These are phyloP conservation scores for Epinotia demarniana DNA, from an alignment of 2,888 invertebrate species.

Conservation along the genomic window DNA sequence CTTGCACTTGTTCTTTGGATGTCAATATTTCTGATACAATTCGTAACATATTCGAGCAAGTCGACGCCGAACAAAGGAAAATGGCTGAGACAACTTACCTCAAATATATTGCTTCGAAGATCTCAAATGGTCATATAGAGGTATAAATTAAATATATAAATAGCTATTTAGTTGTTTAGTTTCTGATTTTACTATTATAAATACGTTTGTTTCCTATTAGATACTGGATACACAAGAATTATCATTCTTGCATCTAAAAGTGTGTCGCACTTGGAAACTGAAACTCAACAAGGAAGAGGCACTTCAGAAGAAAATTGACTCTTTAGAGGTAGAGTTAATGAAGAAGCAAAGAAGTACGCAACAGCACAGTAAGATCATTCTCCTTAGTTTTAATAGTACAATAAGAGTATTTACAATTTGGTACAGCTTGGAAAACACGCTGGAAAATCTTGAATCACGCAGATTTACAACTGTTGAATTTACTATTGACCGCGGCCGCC, in stretches of 20 bases:
- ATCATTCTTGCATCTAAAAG: constrained; percentile 82
- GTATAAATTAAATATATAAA: constrained; percentile 53
- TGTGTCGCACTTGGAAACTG: constrained; percentile 79
- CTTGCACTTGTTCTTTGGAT: constrained; percentile 76
- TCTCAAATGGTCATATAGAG: constrained; percentile 66
- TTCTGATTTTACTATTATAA: not conserved
- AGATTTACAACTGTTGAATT: too few relatives aligned
- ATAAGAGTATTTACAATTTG: too few relatives aligned
- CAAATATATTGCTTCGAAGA: constrained; percentile 76
- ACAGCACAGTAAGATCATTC: constrained; percentile 72
- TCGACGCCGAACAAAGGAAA: constrained; percentile 73
- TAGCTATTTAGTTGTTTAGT: not conserved
- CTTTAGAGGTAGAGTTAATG: constrained; percentile 76
- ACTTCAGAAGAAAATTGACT: constrained; percentile 73
- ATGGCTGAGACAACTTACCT: constrained; percentile 71
- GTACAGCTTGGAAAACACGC: too few relatives aligned
- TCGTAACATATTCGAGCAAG: constrained; percentile 77
- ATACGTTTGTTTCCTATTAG: constrained; percentile 56
- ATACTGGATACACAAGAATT: constrained; percentile 79
- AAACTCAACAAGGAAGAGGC: constrained; percentile 74
- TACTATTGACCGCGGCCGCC: too few relatives aligned
- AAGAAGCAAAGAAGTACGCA: constrained; percentile 79
- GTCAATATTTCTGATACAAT: constrained; percentile 75
- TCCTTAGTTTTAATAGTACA: not conserved
- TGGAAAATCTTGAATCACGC: too few relatives aligned